phyloP scores from a whole-genome alignment of 2,797 vertebrate species.

The Tinamus major region DNA sequence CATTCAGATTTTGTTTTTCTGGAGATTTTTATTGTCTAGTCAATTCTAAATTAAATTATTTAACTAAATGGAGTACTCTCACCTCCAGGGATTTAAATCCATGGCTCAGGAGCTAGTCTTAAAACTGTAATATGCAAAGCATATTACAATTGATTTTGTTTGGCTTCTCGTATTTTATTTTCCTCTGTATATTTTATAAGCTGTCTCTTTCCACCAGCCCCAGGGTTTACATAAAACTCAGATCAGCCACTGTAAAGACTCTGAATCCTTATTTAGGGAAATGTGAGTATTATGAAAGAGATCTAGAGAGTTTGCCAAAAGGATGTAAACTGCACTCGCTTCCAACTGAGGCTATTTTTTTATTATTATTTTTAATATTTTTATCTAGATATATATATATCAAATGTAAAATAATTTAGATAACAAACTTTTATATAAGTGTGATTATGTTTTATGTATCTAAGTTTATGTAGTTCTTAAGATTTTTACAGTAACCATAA shows the following conservation, averaged over 20 bases:
- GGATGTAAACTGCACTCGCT: not conserved
- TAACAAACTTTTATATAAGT: not conserved
- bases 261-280: not conserved
- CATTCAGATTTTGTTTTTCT: not conserved
- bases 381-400: too few species aligned
- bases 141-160: not conserved
- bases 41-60: not conserved
- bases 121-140: not conserved
- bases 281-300: not conserved
- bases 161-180: not conserved
- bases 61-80: not conserved
- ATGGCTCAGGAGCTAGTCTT: not conserved
- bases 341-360: not conserved
- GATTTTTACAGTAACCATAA: not conserved
- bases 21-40: not conserved
- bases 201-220: not conserved
- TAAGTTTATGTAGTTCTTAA: not conserved
- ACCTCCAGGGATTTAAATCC: not conserved
- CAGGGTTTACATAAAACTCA: not conserved
- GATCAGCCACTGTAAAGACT: not conserved
- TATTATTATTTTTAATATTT: not conserved
- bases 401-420: not conserved
- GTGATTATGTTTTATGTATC: not conserved
- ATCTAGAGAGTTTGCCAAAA: not conserved
- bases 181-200: not conserved